Percentiles rank a stretch among this genome's conserved stretches.
phyloP scores from a whole-genome alignment of 2,888 invertebrate genomes.

The Tupiocoris notatus region DNA sequence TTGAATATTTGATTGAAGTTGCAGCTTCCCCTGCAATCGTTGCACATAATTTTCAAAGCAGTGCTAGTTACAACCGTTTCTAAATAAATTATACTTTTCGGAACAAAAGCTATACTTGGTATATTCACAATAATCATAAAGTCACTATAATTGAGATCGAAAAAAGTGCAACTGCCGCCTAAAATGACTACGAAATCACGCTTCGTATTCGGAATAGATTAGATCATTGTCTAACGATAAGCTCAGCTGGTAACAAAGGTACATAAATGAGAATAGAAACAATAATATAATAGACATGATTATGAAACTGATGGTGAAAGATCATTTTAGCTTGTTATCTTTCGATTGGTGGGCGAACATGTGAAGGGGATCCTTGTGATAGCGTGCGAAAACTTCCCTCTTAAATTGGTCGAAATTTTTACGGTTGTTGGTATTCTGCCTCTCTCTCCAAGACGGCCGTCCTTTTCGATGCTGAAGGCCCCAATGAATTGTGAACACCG shows the following conservation, averaged over 20 bases:
- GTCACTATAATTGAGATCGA: no score
- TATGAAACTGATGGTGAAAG: background rate
- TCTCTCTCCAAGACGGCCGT: slow-evolving; percentile 81
- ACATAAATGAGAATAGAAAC: background rate
- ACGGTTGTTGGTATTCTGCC: slow-evolving; percentile 79
- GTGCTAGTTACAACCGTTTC: no score
- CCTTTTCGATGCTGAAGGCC: slow-evolving; percentile 76
- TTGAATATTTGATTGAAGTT: no score
- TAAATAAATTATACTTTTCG: no score
- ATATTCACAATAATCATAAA: no score
- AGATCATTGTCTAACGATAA: background rate
- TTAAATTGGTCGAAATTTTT: slow-evolving; percentile 81
- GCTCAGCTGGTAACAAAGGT: background rate
- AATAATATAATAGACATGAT: background rate
- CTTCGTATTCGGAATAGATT: background rate
- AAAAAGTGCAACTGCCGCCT: no score
- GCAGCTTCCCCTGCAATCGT: no score
- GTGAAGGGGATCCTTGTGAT: slow-evolving; percentile 55
- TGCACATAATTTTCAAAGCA: no score
- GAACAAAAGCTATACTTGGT: no score
- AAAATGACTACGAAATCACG: background rate
- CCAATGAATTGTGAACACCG: slow-evolving; percentile 88
- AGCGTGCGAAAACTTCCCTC: slow-evolving; percentile 74
- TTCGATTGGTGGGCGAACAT: slow-evolving; percentile 46
- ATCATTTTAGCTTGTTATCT: slow-evolving; percentile 40